Percentiles rank a stretch among this genome's conserved stretches.
These are phyloP conservation scores for Macaria liturata DNA, from an alignment of 2,888 invertebrate species.

Conservation along the genomic window DNA sequence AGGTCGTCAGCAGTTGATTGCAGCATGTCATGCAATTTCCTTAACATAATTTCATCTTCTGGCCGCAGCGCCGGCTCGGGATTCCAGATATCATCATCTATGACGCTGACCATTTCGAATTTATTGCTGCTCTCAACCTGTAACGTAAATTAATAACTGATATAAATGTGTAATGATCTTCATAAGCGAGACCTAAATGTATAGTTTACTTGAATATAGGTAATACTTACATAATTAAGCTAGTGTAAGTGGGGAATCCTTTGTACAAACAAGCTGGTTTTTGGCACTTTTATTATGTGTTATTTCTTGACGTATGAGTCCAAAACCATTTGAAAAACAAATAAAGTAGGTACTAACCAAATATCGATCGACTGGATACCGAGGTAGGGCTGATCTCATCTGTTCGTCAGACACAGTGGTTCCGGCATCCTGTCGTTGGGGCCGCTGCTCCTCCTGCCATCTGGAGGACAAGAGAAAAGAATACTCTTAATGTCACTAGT, in stretches of 20 bases:
- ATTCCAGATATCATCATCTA: slow-evolving; percentile 72
- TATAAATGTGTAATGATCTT: too few relatives aligned
- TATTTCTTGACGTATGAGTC: too few relatives aligned
- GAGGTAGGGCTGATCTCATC: slow-evolving; percentile 60
- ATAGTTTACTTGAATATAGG: too few relatives aligned
- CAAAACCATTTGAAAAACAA: too few relatives aligned
- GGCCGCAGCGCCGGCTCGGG: slow-evolving; percentile 69
- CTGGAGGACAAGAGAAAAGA: slow-evolving; percentile 47
- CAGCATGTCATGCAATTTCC: slow-evolving; percentile 75
- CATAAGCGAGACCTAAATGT: too few relatives aligned
- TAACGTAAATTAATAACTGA: slow-evolving; percentile 26
- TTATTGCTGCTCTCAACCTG: slow-evolving; percentile 78
- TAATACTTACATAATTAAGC: too few relatives aligned
- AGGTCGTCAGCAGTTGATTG: slow-evolving; percentile 77
- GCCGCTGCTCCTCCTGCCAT: slow-evolving; percentile 50
- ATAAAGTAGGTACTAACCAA: slow-evolving; percentile 62
- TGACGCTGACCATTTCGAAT: slow-evolving; percentile 73
- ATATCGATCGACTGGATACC: slow-evolving; percentile 79
- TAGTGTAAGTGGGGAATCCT: too few relatives aligned
- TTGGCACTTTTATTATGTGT: too few relatives aligned
- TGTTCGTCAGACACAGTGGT: slow-evolving; percentile 78
- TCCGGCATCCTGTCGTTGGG: slow-evolving; percentile 72
- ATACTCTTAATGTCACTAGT: background rate
- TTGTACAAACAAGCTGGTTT: too few relatives aligned
- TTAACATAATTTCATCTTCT: slow-evolving; percentile 72